Evolutionary conservation across 2,113 vertebrate genomes (phyloP).

Genomic region (Engystomops pustulosus): DNA sequence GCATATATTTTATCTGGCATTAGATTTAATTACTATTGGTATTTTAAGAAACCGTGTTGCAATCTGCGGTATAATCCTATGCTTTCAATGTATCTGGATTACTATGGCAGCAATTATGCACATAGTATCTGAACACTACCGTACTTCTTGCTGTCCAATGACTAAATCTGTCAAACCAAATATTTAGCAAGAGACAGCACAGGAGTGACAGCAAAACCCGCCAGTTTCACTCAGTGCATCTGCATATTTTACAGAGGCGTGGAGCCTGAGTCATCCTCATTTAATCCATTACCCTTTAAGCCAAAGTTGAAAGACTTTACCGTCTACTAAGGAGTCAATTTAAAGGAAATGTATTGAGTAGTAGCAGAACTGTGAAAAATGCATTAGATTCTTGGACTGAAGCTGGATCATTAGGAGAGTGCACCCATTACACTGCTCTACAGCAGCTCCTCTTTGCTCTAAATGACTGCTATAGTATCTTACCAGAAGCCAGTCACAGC

Average conservation of each 20-base stretch:
- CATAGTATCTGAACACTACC: neutral
- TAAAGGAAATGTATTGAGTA: no score
- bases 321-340: neutral
- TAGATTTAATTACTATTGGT: neutral
- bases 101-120: neutral
- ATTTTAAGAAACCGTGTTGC: neutral
- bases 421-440: no score
- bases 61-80: neutral
- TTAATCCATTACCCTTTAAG: neutral
- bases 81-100: neutral
- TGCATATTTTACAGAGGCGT: constrained; percentile 62
- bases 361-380: no score
- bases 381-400: no score
- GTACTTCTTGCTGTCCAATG: neutral
- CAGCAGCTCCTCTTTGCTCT: no score
- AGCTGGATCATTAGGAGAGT: no score
- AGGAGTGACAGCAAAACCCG: constrained; percentile 59
- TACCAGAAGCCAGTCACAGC: no score
- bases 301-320: neutral
- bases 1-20: neutral
- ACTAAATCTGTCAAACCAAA: neutral
- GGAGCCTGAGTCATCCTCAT: constrained; percentile 39
- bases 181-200: constrained; percentile 38
- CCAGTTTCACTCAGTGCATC: constrained; percentile 40
- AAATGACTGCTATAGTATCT: no score